Conservation (phyloP, 2,888 invertebrate species). For the Polietes domitor region DNA sequence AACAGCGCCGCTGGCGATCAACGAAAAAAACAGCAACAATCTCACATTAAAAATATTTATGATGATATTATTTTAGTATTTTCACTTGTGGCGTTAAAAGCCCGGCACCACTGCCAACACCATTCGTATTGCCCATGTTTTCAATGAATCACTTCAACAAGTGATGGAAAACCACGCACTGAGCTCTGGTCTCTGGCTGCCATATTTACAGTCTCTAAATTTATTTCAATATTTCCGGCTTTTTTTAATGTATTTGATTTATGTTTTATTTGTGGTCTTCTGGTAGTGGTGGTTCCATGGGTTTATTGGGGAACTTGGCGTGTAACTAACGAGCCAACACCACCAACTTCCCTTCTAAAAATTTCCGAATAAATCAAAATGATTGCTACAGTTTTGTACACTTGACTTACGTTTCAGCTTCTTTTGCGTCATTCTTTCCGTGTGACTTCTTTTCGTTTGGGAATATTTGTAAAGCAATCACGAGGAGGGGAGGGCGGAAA, state of each 20-base stretch:
- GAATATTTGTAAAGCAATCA: no score
- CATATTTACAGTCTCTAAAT: slow-evolving; percentile 11
- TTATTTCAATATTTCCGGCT: slow-evolving; percentile 24
- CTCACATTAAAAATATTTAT: slow-evolving; percentile 1
- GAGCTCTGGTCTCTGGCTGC: background rate
- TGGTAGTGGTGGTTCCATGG: background rate
- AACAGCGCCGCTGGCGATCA: background rate
- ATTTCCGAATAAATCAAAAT: background rate
- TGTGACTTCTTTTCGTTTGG: background rate
- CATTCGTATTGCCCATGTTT: background rate
- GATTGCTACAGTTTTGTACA: slow-evolving; percentile 3
- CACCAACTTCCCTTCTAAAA: slow-evolving; percentile 18
- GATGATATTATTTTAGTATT: background rate
- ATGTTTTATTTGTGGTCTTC: slow-evolving; percentile 17
- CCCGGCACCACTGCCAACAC: background rate
- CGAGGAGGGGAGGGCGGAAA: no score
- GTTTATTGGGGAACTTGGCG: background rate
- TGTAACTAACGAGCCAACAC: background rate
- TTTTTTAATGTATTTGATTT: slow-evolving; percentile 28
- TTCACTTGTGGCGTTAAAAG: background rate
- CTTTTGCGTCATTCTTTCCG: background rate
- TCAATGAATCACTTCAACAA: no score
- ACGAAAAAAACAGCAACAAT: background rate
- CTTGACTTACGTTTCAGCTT: background rate
- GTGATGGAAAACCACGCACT: background rate